phyloP scores from a whole-genome alignment of 2,113 vertebrate species.

The Macquaria australasica region DNA sequence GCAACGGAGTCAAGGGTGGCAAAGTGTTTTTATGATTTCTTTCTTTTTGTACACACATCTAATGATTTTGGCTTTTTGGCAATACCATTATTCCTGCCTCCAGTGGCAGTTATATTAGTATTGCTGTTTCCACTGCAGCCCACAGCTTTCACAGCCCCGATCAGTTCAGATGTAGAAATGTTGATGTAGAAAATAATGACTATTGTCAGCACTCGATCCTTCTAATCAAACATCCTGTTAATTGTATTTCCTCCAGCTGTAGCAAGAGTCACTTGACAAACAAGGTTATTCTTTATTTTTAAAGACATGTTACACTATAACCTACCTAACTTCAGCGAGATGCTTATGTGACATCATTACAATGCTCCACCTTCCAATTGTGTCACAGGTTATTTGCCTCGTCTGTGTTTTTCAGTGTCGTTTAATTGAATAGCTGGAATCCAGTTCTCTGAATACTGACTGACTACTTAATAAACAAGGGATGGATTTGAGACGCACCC shows the following conservation, averaged over 20 bases:
- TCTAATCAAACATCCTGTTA: background rate
- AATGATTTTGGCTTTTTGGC: background rate
- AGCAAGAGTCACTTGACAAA: background rate
- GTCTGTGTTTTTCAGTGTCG: background rate
- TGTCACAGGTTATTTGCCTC: background rate
- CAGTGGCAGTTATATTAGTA: background rate
- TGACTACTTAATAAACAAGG: background rate
- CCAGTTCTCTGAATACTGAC: background rate
- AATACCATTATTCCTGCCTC: background rate
- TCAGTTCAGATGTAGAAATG: background rate
- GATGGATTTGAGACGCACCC: background rate
- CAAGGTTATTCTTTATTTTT: background rate
- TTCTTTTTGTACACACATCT: background rate
- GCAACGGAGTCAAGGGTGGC: background rate
- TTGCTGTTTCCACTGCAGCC: background rate
- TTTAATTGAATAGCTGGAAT: background rate
- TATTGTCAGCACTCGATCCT: background rate
- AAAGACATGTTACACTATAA: background rate
- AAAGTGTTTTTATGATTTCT: slow-evolving; percentile 19
- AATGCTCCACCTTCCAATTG: background rate
- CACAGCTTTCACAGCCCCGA: background rate
- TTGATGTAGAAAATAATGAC: background rate
- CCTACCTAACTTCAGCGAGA: background rate
- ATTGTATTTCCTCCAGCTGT: background rate
- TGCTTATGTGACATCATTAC: background rate